Evolutionary conservation across 2,113 vertebrate genomes (phyloP).

Genomic region (Synodontis membranacea): DNA sequence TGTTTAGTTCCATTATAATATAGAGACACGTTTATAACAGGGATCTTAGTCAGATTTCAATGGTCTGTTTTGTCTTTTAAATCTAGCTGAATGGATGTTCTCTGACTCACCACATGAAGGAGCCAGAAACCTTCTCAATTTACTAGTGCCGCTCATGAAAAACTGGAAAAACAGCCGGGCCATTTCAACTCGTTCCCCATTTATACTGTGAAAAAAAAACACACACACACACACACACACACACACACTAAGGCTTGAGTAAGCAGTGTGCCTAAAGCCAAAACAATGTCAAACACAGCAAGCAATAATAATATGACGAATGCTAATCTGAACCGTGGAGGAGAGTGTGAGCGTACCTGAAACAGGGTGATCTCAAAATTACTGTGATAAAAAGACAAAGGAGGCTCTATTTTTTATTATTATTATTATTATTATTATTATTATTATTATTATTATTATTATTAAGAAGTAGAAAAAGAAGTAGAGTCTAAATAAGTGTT

Average conservation of each 20-base stretch:
- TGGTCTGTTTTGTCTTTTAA: background rate
- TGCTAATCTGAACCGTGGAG: background rate
- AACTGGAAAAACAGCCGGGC: background rate
- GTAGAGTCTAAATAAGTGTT: background rate
- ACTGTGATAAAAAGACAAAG: background rate
- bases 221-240: no score
- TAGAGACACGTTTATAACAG: background rate
- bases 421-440: no score
- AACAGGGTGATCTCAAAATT: background rate
- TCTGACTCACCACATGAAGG: slow-evolving; percentile 32
- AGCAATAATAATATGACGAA: slow-evolving; percentile 22
- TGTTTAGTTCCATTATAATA: background rate
- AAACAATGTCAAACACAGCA: slow-evolving; percentile 8
- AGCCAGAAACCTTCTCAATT: slow-evolving; percentile 27
- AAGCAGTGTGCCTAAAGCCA: background rate
- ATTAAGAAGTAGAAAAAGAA: background rate
- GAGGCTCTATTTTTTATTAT: no score
- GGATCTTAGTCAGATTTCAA: background rate
- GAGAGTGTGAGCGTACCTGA: background rate
- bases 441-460: no score
- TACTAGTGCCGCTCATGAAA: background rate
- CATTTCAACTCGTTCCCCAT: background rate
- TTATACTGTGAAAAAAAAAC: background rate
- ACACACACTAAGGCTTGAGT: background rate
- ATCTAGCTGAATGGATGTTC: background rate